Evolutionary conservation across 30 jellyfish, hydroid and myxozoan species (phyloP).

Genomic region (Aurelia aurita complex sp. Pacific): DNA sequence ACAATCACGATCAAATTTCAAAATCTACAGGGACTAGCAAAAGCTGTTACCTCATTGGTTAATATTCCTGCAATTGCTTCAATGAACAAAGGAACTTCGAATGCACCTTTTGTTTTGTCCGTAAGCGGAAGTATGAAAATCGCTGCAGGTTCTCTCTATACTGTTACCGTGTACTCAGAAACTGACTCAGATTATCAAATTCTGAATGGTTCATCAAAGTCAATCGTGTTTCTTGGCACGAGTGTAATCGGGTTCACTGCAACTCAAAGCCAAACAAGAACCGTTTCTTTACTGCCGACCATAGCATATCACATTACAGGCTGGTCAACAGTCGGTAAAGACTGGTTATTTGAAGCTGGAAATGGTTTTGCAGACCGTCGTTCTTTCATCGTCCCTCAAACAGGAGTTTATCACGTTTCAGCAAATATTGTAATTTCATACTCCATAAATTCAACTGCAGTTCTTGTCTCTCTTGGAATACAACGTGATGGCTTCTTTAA

Average conservation of each 20-base stretch:
- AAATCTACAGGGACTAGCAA: slow-evolving; percentile 62
- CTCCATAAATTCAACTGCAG: slow-evolving; percentile 43
- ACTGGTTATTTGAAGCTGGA: slow-evolving; percentile 81
- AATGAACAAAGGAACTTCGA: slow-evolving; percentile 20
- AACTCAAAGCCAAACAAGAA: slow-evolving; percentile 27
- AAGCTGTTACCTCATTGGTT: slow-evolving; percentile 58
- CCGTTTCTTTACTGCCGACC: slow-evolving; percentile 5
- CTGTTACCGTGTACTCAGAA: slow-evolving; percentile 80
- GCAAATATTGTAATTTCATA: slow-evolving; percentile 60
- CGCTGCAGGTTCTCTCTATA: slow-evolving; percentile 48
- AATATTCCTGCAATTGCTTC: slow-evolving; percentile 70
- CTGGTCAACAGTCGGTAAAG: slow-evolving; percentile 85
- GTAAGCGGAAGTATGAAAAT: slow-evolving; percentile 80
- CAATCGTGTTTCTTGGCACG: slow-evolving; percentile 72
- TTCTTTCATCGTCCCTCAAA: slow-evolving; percentile 58
- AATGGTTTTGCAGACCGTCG: slow-evolving; percentile 59
- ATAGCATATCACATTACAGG: slow-evolving; percentile 40
- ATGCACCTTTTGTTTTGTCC: slow-evolving; percentile 48
- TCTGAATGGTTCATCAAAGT: slow-evolving; percentile 59
- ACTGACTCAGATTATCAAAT: slow-evolving; percentile 62
- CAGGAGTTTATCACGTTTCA: slow-evolving; percentile 78
- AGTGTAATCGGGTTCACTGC: slow-evolving; percentile 83
- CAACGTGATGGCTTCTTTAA: slow-evolving; percentile 29
- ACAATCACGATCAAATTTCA: slow-evolving; percentile 63
- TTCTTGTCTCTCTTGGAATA: slow-evolving; percentile 46